Evolutionary conservation across 2,888 invertebrate species (phyloP), one percentile per base, ranked within the genome.

Genomic region (Enoplolaimus lenunculus): DNA sequence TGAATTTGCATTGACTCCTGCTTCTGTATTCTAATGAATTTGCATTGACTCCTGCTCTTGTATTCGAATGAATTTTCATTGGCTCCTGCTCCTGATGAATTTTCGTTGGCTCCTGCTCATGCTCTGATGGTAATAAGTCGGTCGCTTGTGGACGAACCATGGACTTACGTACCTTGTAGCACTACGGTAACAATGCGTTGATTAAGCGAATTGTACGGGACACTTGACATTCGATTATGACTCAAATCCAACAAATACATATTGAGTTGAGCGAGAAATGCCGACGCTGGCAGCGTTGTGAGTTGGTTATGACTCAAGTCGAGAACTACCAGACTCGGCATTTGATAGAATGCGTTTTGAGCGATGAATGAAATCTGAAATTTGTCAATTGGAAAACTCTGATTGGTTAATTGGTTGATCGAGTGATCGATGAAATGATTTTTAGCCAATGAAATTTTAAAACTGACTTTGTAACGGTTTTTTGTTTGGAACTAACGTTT

Each of bases 151-250:
- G n/a, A n/a, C n/a, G n/a, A n/a, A n/a, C n/a, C n/a, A n/a, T n/a
- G n/a, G n/a, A 45, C 45, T 13, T 13, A 45, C 45, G 45, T 68
- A 78, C 79, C 79, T 74, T 80, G 77, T 16, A 80, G 73, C 31
- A 80, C 68, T 26, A 80, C 78, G 13, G 80, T 80, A 68, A 76
- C 76, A 3, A 78, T 76, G 29, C 79, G 70, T 57, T 77, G 72
- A 71, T 78, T 79, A 74, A 80, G 79, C 1, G 80, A 78, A 26
- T 75, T 73, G 70, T 78, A 80, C 3, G 80, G 80, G 0, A 77
- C 77, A 64, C 75, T 74, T 28, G 73, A 57, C 21, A 80, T 66
- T 67, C 77, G 75, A 74, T 80, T 80, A 45, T 70, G 65, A 70
- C 76, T 76, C 65, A 80, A 70, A 72, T 80, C 80, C 31, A 80